Evolutionary conservation across 2,113 vertebrate species (phyloP).

Genomic region (Istiophorus platypterus): DNA sequence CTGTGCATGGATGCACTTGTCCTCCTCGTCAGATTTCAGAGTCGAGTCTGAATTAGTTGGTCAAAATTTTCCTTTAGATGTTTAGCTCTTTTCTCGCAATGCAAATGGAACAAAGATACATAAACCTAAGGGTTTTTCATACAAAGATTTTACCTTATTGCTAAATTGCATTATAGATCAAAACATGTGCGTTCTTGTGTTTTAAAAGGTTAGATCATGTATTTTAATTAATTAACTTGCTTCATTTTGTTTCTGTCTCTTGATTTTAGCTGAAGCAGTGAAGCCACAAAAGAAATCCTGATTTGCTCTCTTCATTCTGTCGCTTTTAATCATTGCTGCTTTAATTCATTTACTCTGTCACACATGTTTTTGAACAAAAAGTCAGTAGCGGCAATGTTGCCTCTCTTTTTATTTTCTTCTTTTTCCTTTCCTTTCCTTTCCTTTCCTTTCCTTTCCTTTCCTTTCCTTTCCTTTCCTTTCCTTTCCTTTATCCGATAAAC

Average conservation of each 20-base stretch:
- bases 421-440: neutral
- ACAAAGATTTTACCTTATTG: neutral
- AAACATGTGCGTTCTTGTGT: neutral
- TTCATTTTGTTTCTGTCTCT: slow-evolving; percentile 32
- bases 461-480: neutral
- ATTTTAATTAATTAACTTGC: slow-evolving; percentile 41
- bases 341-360: slow-evolving; percentile 62
- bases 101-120: neutral
- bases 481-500: slow-evolving; percentile 22
- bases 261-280: slow-evolving; percentile 44
- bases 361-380: slow-evolving; percentile 38
- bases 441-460: neutral
- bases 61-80: slow-evolving; percentile 21
- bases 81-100: neutral
- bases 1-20: slow-evolving; percentile 33
- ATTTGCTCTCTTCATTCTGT: slow-evolving; percentile 53
- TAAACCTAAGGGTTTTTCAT: neutral
- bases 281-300: slow-evolving; percentile 51
- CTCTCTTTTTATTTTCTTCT: neutral
- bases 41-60: neutral
- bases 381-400: slow-evolving; percentile 31
- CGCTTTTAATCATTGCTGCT: slow-evolving; percentile 67
- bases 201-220: slow-evolving; percentile 19
- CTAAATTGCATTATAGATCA: slow-evolving; percentile 20
- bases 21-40: slow-evolving; percentile 1